phyloP scores from a whole-genome alignment of 2,113 vertebrate genomes.

The Antechinus flavipes region DNA sequence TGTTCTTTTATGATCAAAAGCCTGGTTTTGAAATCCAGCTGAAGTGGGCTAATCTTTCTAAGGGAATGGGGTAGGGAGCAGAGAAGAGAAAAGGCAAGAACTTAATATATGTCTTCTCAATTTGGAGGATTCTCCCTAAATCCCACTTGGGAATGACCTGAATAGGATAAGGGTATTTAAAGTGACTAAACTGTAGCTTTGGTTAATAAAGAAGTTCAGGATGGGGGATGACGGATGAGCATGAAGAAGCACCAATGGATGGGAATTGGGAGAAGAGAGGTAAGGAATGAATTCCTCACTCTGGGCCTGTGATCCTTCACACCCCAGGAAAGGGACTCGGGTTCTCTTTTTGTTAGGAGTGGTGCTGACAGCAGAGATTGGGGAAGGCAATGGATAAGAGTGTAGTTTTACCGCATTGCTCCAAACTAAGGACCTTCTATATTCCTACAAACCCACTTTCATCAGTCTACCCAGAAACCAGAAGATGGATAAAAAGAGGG shows the following conservation, averaged over 20 bases:
- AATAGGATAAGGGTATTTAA: not conserved
- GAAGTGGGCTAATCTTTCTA: not conserved
- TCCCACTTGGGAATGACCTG: not conserved
- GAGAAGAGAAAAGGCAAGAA: not conserved
- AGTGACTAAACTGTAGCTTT: not conserved
- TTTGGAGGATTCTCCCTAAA: not conserved
- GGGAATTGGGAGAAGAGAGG: not conserved
- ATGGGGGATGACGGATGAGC: not conserved
- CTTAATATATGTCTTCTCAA: not conserved
- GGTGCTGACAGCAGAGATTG: not conserved
- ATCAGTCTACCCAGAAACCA: not conserved
- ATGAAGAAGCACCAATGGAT: not conserved
- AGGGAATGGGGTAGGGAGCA: rapidly evolving
- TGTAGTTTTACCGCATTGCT: not conserved
- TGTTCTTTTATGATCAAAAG: not conserved
- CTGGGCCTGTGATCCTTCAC: not conserved
- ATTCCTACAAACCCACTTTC: not conserved
- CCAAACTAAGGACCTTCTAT: not conserved
- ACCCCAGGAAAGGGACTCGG: not conserved
- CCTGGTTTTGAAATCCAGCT: not conserved
- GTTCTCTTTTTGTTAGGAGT: not conserved
- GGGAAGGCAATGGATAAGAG: not conserved
- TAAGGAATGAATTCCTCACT: not conserved
- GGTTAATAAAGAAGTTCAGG: not conserved
- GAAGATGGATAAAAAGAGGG: not conserved